Evolutionary conservation across 2,113 vertebrate species (phyloP).

Genomic region (Perca fluviatilis): DNA sequence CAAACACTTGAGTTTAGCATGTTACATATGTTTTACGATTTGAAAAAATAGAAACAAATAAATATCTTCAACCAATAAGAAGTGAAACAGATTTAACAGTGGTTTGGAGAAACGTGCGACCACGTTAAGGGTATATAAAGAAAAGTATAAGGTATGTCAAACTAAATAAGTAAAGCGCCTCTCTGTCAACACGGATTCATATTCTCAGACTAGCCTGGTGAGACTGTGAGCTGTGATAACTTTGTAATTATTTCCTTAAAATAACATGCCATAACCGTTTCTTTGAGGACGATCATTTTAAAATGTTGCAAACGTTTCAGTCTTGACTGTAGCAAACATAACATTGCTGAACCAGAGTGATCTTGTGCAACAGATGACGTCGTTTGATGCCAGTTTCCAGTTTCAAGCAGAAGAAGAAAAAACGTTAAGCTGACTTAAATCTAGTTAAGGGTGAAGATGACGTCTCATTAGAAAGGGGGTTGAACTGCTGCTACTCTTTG

Average conservation of each 20-base stretch:
- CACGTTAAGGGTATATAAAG: background rate
- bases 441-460: background rate
- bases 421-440: background rate
- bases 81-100: background rate
- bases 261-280: too few species aligned
- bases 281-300: background rate
- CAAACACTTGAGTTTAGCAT: background rate
- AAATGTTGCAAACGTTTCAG: background rate
- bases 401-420: background rate
- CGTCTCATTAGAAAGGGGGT: background rate
- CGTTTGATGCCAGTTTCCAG: background rate
- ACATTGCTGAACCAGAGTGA: background rate
- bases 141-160: background rate
- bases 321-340: background rate
- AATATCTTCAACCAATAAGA: background rate
- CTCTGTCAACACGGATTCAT: background rate
- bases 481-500: background rate
- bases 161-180: background rate
- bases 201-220: background rate
- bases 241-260: background rate
- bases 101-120: background rate
- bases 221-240: too few species aligned
- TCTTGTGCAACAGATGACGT: background rate
- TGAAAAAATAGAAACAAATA: background rate
- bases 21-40: too few species aligned